These are phyloP conservation scores for Andricus curvator DNA, from an alignment of 2,888 invertebrate species.

Conservation along the genomic window DNA sequence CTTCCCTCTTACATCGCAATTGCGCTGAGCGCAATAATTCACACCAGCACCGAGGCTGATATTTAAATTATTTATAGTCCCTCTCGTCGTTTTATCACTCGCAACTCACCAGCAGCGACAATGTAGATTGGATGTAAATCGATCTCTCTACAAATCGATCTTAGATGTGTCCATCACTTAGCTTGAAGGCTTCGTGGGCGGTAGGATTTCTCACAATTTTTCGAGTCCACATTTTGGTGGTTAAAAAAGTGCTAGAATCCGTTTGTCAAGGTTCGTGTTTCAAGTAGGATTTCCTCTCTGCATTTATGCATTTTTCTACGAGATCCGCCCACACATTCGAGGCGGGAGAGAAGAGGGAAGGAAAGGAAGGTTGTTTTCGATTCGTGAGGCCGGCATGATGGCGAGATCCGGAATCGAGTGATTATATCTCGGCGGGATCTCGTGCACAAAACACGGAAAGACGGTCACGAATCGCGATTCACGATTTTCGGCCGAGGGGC, in stretches of 20 bases:
- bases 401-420: conserved; percentile 61
- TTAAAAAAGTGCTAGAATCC: neutral
- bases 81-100: neutral
- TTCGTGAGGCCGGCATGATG: conserved; percentile 59
- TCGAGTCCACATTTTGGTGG: neutral
- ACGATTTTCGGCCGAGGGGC: conserved; percentile 59
- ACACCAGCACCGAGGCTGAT: neutral
- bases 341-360: conserved; percentile 29
- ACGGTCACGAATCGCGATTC: conserved; percentile 64
- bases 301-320: neutral
- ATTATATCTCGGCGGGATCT: conserved; percentile 62
- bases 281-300: neutral
- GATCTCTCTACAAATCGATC: neutral
- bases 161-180: neutral
- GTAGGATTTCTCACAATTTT: neutral
- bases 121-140: conserved; percentile 23
- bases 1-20: neutral
- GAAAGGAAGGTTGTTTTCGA: conserved; percentile 54
- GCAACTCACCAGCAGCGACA: conserved; percentile 8
- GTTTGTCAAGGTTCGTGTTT: neutral
- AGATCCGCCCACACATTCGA: conserved; percentile 13
- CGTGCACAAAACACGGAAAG: conserved; percentile 63
- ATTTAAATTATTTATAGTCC: conserved; percentile 18
- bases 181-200: neutral
- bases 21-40: neutral